Conservation (phyloP, 2,113 vertebrate genomes). For the Dermatemys mawii region DNA sequence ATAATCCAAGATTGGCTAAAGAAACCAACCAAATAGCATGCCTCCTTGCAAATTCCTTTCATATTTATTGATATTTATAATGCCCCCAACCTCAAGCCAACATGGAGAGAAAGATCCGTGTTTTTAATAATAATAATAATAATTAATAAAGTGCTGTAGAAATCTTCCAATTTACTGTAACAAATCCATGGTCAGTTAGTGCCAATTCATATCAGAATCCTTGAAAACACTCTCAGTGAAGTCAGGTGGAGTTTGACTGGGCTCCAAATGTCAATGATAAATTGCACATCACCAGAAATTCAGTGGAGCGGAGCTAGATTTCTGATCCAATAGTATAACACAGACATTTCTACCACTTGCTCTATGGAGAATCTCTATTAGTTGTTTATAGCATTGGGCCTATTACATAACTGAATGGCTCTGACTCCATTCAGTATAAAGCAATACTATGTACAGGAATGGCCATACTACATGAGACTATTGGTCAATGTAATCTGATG, state of each 20-base stretch:
- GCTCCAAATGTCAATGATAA: not conserved
- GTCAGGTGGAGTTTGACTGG: not conserved
- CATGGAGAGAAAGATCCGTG: not conserved
- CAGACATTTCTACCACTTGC: not conserved
- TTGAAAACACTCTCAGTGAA: not conserved
- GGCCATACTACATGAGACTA: not conserved
- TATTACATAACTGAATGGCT: not conserved
- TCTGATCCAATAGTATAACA: not conserved
- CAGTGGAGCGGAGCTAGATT: not conserved
- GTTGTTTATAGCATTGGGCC: not conserved
- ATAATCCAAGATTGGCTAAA: not conserved
- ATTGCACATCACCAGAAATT: not conserved
- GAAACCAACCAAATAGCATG: not conserved
- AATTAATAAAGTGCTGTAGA: accelerated
- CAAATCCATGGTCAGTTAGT: not conserved
- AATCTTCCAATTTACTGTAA: not conserved
- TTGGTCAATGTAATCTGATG: not conserved
- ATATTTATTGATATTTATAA: not conserved
- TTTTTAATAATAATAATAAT: not conserved
- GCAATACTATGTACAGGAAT: not conserved
- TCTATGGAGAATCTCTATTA: not conserved
- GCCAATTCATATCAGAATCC: not conserved
- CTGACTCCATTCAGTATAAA: not conserved
- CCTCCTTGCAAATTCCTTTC: not conserved
- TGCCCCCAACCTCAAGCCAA: not conserved